Evolutionary conservation across 2,888 invertebrate species (phyloP).

Genomic region (Campaea margaritaria): DNA sequence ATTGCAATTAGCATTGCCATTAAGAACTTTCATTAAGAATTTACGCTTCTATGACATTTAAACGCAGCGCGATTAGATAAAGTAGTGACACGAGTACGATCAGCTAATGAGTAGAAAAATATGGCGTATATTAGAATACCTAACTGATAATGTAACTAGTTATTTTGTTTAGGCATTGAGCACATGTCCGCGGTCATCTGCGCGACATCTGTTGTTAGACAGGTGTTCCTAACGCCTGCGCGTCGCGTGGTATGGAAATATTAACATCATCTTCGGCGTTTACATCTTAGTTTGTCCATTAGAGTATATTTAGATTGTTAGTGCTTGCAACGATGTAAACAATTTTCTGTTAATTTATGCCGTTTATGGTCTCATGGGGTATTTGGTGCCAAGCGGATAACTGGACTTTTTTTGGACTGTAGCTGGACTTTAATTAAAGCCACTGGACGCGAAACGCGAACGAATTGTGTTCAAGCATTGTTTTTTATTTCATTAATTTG

Average conservation of each 20-base stretch:
- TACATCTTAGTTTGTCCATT: conserved; percentile 21
- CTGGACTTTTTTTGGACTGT: too few relatives aligned
- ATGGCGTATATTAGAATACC: conserved; percentile 48
- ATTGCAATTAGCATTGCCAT: conserved; percentile 10
- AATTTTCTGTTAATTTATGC: not conserved
- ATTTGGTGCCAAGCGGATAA: too few relatives aligned
- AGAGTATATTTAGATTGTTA: conserved; percentile 1
- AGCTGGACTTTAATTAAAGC: too few relatives aligned
- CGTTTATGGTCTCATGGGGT: not conserved
- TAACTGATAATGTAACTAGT: conserved; percentile 47
- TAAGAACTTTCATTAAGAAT: conserved; percentile 8
- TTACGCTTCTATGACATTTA: conserved; percentile 38
- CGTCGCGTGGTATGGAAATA: conserved; percentile 7
- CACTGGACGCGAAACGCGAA: too few relatives aligned
- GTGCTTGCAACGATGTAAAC: not conserved
- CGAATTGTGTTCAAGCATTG: too few relatives aligned
- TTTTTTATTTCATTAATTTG: too few relatives aligned
- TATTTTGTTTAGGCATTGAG: conserved; percentile 44
- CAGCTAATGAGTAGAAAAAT: conserved; percentile 50
- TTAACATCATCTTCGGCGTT: conserved; percentile 12
- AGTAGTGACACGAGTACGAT: conserved; percentile 43
- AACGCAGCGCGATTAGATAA: conserved; percentile 45
- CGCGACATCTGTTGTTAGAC: conserved; percentile 73
- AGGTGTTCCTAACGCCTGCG: conserved; percentile 73
- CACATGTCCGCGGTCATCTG: conserved; percentile 59